These are phyloP conservation scores for Hipposideros larvatus DNA, from an alignment of 2,797 vertebrate species.

Conservation along the genomic window DNA sequence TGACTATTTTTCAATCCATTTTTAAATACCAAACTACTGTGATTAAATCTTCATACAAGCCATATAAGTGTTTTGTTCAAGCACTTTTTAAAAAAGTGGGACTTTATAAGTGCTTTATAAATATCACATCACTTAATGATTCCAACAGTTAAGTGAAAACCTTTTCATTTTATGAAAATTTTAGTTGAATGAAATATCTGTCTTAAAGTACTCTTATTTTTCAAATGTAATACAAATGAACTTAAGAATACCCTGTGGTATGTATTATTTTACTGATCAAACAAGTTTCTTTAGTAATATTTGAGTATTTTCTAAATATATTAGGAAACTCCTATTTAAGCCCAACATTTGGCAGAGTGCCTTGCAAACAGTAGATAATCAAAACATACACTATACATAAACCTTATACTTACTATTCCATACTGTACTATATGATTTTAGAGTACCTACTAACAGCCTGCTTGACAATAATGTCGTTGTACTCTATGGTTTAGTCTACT, in stretches of 20 bases:
- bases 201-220: constrained; percentile 39
- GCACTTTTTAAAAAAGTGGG: neutral
- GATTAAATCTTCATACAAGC: constrained; percentile 48
- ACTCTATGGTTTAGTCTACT: neutral
- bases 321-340: constrained; percentile 11
- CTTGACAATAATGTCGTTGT: constrained; percentile 5
- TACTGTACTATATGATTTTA: neutral
- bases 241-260: neutral
- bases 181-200: constrained; percentile 54
- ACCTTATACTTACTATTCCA: neutral
- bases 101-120: constrained; percentile 62
- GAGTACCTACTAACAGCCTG: neutral
- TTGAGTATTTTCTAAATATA: constrained; percentile 57
- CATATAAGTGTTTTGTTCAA: constrained; percentile 43
- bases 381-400: neutral
- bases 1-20: constrained; percentile 41
- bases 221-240: constrained; percentile 30
- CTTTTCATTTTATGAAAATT: constrained; percentile 60
- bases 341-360: constrained; percentile 31
- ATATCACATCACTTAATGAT: constrained; percentile 19
- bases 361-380: constrained; percentile 16
- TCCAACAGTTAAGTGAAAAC: constrained; percentile 40
- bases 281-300: constrained; percentile 23
- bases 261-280: constrained; percentile 15
- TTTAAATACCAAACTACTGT: constrained; percentile 62